phyloP scores from a whole-genome alignment of 2,797 vertebrate species.

The Muscicapa comitata region DNA sequence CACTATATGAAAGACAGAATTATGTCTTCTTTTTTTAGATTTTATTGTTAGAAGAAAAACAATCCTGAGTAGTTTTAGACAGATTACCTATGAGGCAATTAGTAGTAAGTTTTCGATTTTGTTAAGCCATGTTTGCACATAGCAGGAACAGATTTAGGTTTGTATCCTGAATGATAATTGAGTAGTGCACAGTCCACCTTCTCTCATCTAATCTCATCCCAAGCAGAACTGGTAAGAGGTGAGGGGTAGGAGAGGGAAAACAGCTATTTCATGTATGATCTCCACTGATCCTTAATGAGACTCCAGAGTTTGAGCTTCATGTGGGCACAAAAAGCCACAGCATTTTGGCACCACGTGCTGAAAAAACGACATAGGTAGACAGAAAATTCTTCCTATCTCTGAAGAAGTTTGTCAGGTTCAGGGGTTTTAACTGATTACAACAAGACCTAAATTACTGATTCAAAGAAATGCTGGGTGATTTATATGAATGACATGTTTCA shows the following conservation, averaged over 20 bases:
- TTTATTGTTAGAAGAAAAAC: neutral
- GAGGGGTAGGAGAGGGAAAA: neutral
- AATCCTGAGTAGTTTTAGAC: neutral
- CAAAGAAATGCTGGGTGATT: neutral
- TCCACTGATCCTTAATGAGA: neutral
- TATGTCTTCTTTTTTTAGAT: neutral
- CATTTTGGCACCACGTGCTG: neutral
- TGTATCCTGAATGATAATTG: neutral
- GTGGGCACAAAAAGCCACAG: neutral
- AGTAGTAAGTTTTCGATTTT: neutral
- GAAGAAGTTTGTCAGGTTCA: neutral
- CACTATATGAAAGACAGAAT: neutral
- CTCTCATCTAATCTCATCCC: neutral
- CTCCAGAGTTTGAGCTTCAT: neutral
- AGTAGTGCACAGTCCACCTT: neutral
- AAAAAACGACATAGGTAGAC: neutral
- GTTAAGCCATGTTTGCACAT: neutral
- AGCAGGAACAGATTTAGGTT: neutral
- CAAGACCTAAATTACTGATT: neutral
- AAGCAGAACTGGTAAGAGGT: neutral
- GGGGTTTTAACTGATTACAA: neutral
- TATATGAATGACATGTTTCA: neutral
- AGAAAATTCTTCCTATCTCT: neutral
- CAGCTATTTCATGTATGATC: neutral
- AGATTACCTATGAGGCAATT: neutral